phyloP scores from a whole-genome alignment of 35 echinoderm and acorn worm genomes.

The Apostichopus californicus region DNA sequence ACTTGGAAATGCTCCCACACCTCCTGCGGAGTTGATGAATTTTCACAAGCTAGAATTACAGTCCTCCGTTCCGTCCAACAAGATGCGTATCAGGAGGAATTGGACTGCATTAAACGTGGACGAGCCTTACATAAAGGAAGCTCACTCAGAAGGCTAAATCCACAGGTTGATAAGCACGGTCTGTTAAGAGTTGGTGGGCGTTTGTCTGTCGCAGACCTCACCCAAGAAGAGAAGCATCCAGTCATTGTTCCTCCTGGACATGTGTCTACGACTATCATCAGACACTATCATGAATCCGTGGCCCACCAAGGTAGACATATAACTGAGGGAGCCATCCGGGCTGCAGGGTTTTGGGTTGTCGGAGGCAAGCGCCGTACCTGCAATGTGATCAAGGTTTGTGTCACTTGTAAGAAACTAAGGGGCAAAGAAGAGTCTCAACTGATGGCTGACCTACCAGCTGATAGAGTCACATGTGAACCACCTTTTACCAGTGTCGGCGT shows the following conservation, averaged over 20 bases:
- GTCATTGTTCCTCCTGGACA: neutral
- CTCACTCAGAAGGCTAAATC: neutral
- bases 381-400: neutral
- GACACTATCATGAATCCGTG: constrained; percentile 34
- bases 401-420: constrained; percentile 18
- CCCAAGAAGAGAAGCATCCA: constrained; percentile 25
- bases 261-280: neutral
- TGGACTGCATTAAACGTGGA: neutral
- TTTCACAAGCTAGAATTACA: neutral
- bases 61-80: neutral
- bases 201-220: neutral
- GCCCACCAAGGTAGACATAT: constrained; percentile 66
- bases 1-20: neutral
- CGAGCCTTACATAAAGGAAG: neutral
- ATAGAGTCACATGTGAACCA: neutral
- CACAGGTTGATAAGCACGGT: neutral
- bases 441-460: constrained; percentile 29
- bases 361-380: constrained; percentile 18
- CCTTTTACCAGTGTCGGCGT: constrained; percentile 48
- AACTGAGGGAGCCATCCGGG: constrained; percentile 3
- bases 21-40: neutral
- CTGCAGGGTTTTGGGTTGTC: constrained; percentile 44
- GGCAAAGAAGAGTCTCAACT: neutral
- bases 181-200: neutral
- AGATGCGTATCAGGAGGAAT: neutral